Evolutionary conservation across 2,113 vertebrate species (phyloP).

Genomic region (Puffinus mauretanicus): DNA sequence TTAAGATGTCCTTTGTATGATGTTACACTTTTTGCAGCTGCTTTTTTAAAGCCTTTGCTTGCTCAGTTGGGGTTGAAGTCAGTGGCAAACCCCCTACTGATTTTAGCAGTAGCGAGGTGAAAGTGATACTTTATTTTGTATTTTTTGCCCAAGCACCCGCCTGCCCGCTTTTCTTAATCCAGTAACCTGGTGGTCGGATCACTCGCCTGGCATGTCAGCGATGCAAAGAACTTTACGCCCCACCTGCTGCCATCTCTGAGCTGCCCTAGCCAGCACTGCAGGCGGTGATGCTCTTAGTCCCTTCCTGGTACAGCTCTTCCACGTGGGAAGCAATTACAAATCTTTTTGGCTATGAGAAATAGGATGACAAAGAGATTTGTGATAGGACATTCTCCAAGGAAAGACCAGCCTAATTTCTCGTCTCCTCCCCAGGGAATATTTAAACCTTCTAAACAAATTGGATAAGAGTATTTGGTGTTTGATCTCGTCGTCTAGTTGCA

Average conservation of each 20-base stretch:
- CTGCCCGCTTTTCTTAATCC: not conserved
- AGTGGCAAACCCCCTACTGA: not conserved
- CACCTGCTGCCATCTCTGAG: not conserved
- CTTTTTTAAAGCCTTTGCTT: not conserved
- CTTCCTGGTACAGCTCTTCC: not conserved
- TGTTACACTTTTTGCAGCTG: not conserved
- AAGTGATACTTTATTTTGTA: not conserved
- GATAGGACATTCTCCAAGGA: not conserved
- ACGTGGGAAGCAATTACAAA: not conserved
- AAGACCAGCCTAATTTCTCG: not conserved
- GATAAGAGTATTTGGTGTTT: not conserved
- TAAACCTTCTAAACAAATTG: not conserved
- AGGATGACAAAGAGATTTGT: not conserved
- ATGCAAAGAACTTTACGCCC: not conserved
- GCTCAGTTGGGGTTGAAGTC: not conserved
- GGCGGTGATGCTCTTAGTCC: not conserved
- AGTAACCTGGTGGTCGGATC: too few relatives aligned
- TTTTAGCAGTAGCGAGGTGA: not conserved
- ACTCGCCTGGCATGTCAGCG: not conserved
- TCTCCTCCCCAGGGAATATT: not conserved
- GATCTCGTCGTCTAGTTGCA: not conserved
- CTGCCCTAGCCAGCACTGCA: not conserved
- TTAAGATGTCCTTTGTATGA: not conserved
- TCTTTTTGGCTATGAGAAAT: not conserved
- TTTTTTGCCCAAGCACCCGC: not conserved